Evolutionary conservation across 2,113 vertebrate genomes (phyloP), one percentile per base, ranked within the genome.

Genomic region (Amphilophus citrinellus): DNA sequence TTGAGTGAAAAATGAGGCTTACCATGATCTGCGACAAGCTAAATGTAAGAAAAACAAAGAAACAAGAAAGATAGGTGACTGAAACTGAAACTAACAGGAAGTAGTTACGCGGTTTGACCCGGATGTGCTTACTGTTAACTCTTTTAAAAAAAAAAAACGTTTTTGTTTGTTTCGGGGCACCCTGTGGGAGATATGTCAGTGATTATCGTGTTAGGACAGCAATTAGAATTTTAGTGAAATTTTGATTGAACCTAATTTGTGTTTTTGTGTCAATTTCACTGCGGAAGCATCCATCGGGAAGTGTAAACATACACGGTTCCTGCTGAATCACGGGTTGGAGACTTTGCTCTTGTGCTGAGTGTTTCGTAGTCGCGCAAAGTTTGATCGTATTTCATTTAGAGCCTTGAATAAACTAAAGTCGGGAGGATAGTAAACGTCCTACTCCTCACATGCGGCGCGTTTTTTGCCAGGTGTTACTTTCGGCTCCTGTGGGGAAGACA

Each of bases 21-120:
- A 91, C 91, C 92, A 83, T 88, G 76, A 15, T 11, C 0, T 7
- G 3, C 2, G 9, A 61, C 27, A 9, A 1, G n/a, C n/a, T 68
- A 9, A 50, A 17, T 2, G 2, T 0, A 56, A 10, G 15, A n/a
- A 47, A 5, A 62, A 22, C 14, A 35, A 2, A 32, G 8, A 85
- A 50, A 53, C 0, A 30, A 42, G 6, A 62, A 13, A 14, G 5
- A 2, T 15, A 50, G 5, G 30, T 3, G 1, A 27, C 11, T 15
- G 59, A n/a, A 59, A 3, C 37, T 2, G 37, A 39, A 39, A 10
- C 27, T 30, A 27, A 35, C n/a, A 17, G 15, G 20, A 84, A 27
- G 18, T 10, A 9, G 32, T 76, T 15, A 18, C 5, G 4, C 62
- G 2, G 0, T 35, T 11, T 71, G 56, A 92, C 59, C 92, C 84